Percentiles rank a stretch among this genome's conserved stretches.
Conservation (phyloP, 2,113 vertebrate genomes). For the Daboia siamensis region DNA sequence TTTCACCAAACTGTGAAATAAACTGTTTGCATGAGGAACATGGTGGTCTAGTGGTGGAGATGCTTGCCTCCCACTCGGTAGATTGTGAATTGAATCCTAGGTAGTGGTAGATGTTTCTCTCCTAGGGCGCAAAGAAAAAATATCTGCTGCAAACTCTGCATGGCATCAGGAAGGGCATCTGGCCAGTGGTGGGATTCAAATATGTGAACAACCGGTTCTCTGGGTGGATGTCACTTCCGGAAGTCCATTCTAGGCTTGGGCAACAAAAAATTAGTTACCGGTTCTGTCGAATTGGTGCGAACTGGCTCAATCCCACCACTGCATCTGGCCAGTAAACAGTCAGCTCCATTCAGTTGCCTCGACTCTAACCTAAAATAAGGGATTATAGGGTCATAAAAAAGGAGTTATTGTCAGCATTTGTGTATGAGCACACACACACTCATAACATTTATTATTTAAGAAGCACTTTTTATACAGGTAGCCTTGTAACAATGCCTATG, state of each 20-base stretch:
- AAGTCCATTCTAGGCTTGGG: no score
- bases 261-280: no score
- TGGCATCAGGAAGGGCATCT: background rate
- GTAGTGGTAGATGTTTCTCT: background rate
- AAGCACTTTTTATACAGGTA: background rate
- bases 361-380: background rate
- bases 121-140: background rate
- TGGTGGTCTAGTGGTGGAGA: no score
- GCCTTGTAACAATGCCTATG: background rate
- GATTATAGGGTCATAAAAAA: background rate
- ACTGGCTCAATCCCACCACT: no score
- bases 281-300: no score
- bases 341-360: background rate
- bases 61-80: background rate
- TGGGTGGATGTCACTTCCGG: no score
- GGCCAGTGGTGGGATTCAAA: background rate
- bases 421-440: no score
- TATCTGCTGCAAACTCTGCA: background rate
- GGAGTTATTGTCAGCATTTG: background rate
- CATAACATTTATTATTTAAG: background rate
- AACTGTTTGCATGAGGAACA: no score
- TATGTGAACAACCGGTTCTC: no score
- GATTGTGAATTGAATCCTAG: background rate
- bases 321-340: background rate
- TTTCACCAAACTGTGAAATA: no score